A percentile compares a stretch with the other conserved stretches of the same genome.
These are phyloP conservation scores for Myiagra hebetior DNA, from an alignment of 2,113 vertebrate genomes.

Conservation along the genomic window DNA sequence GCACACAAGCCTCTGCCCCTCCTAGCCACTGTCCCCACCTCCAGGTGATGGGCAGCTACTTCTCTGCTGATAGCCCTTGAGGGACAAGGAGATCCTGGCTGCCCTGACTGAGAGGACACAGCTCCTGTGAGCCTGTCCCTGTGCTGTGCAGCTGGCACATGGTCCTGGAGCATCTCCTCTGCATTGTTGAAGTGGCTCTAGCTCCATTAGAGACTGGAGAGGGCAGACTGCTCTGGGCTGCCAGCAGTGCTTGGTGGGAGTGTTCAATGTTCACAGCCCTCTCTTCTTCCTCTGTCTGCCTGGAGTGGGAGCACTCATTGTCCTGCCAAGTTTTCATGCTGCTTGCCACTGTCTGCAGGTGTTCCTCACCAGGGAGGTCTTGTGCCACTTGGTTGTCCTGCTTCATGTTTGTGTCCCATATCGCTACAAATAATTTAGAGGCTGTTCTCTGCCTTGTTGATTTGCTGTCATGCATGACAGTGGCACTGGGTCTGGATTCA, in stretches of 20 bases:
- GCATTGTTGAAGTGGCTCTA: background rate
- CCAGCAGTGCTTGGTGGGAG: background rate
- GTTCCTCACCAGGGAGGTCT: background rate
- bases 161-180: background rate
- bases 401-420: rapidly evolving
- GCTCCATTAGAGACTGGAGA: background rate
- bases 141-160: background rate
- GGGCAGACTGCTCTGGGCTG: background rate
- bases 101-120: background rate
- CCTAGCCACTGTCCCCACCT: background rate
- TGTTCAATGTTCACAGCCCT: rapidly evolving
- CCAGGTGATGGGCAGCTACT: background rate
- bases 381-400: background rate
- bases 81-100: background rate
- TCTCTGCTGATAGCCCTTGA: background rate
- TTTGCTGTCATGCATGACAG: background rate
- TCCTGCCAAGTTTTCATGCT: background rate
- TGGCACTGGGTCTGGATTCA: background rate
- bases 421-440: background rate
- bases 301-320: rapidly evolving
- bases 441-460: background rate
- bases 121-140: background rate
- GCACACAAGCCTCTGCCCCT: background rate
- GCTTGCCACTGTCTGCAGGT: background rate
- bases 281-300: background rate